phyloP scores from a whole-genome alignment of 2,797 vertebrate genomes.

The Acropternis orthonyx region DNA sequence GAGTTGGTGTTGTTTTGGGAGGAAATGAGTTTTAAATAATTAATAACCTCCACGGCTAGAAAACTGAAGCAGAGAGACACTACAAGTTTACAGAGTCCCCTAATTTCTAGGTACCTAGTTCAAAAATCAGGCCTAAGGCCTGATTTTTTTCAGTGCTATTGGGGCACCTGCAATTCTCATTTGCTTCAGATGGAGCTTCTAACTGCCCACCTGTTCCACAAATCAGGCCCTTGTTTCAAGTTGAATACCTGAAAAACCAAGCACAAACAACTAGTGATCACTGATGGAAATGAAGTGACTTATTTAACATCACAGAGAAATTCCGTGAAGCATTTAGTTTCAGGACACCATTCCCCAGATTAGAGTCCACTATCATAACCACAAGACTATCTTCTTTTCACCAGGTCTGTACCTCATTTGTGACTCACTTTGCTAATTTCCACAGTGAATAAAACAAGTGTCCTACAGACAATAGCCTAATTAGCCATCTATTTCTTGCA shows the following conservation, averaged over 20 bases:
- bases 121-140: conserved; percentile 13
- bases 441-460: conserved; percentile 15
- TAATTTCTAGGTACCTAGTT: conserved; percentile 1
- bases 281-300: neutral
- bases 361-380: neutral
- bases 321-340: neutral
- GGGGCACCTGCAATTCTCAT: neutral
- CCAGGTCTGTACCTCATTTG: neutral
- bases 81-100: neutral
- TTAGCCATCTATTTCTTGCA: conserved; percentile 57
- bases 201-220: conserved; percentile 20
- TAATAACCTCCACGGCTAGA: neutral
- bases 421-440: conserved; percentile 42
- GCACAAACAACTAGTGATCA: neutral
- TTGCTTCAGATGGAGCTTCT: conserved; percentile 1
- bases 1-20: neutral
- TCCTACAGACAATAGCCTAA: conserved; percentile 52
- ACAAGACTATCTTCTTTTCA: neutral
- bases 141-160: conserved; percentile 1
- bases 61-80: neutral
- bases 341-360: neutral
- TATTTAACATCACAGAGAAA: neutral
- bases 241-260: conserved; percentile 20
- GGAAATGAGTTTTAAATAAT: neutral
- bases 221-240: conserved; percentile 24